Percentiles rank a stretch among this genome's conserved stretches.
Evolutionary conservation across 2,888 invertebrate genomes (phyloP).

Genomic region (Andrena marginata): DNA sequence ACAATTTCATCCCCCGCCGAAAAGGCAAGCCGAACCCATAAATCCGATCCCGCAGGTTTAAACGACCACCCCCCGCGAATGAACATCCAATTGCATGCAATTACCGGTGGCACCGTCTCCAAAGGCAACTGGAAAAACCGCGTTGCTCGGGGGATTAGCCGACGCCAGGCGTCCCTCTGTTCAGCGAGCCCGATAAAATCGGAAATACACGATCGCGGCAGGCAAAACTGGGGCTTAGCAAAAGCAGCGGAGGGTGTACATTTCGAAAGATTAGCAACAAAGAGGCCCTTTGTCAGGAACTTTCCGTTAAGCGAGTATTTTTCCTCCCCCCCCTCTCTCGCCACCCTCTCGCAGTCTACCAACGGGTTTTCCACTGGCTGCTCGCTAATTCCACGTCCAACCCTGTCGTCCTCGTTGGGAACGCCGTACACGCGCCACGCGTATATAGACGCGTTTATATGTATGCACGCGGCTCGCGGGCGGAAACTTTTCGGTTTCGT

Average conservation of each 20-base stretch:
- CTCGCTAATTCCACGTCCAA: constrained; percentile 31
- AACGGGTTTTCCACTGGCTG: not conserved
- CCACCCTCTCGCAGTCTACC: not conserved
- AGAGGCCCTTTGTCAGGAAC: constrained; percentile 48
- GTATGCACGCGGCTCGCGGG: constrained; percentile 40
- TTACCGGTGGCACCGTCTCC: constrained; percentile 24
- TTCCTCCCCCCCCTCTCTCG: not conserved
- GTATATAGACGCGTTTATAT: constrained; percentile 38
- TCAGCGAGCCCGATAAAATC: constrained; percentile 50
- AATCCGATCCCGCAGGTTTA: constrained; percentile 1
- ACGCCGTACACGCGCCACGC: not conserved
- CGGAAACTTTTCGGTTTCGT: constrained; percentile 63
- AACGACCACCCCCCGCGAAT: constrained; percentile 6
- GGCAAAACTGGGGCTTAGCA: constrained; percentile 30
- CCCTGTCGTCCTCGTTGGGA: not conserved
- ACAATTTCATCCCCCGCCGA: too few species aligned
- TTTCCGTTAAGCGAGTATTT: constrained; percentile 31
- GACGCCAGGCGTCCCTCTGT: constrained; percentile 17
- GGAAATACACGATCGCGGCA: constrained; percentile 42
- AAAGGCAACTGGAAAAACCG: constrained; percentile 40
- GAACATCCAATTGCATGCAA: constrained; percentile 36
- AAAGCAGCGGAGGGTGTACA: constrained; percentile 18
- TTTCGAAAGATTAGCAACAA: constrained; percentile 59
- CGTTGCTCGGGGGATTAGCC: constrained; percentile 48
- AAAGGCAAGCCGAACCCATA: not conserved